phyloP scores from a whole-genome alignment of 2,888 invertebrate species.

The Listrodromus nycthemerus region DNA sequence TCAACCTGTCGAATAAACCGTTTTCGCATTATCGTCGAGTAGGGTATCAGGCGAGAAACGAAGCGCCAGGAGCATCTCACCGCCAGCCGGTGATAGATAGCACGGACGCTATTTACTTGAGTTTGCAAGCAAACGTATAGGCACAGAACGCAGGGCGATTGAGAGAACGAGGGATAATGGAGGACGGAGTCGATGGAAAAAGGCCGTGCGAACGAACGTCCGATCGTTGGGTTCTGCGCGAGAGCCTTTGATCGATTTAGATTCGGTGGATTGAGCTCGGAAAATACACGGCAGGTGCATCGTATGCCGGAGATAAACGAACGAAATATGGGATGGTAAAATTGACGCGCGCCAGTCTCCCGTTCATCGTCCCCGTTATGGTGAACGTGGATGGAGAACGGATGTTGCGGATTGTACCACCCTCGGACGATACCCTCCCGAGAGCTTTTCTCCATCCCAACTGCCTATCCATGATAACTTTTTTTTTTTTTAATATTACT shows the following conservation, averaged over 20 bases:
- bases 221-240: slow-evolving; percentile 25
- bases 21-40: background rate
- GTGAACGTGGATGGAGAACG: slow-evolving; percentile 17
- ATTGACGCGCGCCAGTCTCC: slow-evolving; percentile 42
- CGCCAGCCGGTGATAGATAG: slow-evolving; percentile 1
- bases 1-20: slow-evolving; percentile 9
- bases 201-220: slow-evolving; percentile 36
- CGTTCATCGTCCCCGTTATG: slow-evolving; percentile 38
- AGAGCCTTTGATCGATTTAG: slow-evolving; percentile 62
- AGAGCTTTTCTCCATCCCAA: background rate
- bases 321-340: slow-evolving; percentile 60
- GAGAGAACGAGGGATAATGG: slow-evolving; percentile 4
- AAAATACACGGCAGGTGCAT: slow-evolving; percentile 55
- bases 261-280: slow-evolving; percentile 61
- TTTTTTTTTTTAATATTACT: background rate
- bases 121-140: slow-evolving; percentile 30
- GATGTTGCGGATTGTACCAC: slow-evolving; percentile 14
- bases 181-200: too few relatives aligned
- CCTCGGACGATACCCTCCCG: slow-evolving; percentile 27
- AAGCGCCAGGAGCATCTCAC: background rate
- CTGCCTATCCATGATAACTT: slow-evolving; percentile 4
- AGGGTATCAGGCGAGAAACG: background rate
- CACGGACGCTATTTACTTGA: slow-evolving; percentile 27
- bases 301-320: slow-evolving; percentile 55
- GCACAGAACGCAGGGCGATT: slow-evolving; percentile 24